These are phyloP conservation scores for Emydoidea blandingii DNA, from an alignment of 2,797 vertebrate genomes.

Conservation along the genomic window DNA sequence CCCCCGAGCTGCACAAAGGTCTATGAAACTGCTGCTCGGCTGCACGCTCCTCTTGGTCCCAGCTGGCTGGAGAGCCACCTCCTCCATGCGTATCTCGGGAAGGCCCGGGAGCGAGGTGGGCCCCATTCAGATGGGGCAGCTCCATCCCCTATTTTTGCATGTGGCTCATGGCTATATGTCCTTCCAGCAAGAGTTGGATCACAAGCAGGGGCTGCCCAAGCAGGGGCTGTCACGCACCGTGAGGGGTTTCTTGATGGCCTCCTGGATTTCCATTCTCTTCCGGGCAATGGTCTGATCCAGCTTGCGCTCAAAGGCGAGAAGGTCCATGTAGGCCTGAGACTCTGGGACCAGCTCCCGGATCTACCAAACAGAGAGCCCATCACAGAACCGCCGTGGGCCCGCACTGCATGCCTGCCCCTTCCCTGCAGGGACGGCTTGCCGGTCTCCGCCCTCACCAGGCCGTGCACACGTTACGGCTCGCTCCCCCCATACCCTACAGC, in stretches of 20 bases:
- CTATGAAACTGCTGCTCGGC: background rate
- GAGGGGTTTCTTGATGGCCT: constrained; percentile 98
- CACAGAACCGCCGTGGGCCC: background rate
- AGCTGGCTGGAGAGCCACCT: background rate
- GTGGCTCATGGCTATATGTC: no score
- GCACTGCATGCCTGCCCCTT: fast-evolving
- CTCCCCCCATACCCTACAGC: background rate
- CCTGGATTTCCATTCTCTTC: constrained; percentile 99
- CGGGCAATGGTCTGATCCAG: constrained; percentile 98
- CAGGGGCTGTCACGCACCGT: constrained; percentile 81
- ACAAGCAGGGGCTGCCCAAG: background rate
- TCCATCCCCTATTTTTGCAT: no score
- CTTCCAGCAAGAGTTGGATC: background rate
- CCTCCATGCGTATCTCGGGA: background rate
- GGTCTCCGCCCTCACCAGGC: fast-evolving
- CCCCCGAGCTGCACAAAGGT: background rate
- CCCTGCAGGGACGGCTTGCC: fast-evolving
- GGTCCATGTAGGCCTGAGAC: constrained; percentile 99
- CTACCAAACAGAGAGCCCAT: constrained; percentile 69
- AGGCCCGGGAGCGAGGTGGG: background rate
- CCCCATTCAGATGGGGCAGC: fast-evolving
- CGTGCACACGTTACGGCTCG: background rate
- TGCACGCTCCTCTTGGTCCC: background rate
- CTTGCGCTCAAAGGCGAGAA: constrained; percentile 97
- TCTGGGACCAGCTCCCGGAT: constrained; percentile 98